These are phyloP conservation scores for Artemia franciscana DNA, from an alignment of 1,140 invertebrate species.

Conservation along the genomic window DNA sequence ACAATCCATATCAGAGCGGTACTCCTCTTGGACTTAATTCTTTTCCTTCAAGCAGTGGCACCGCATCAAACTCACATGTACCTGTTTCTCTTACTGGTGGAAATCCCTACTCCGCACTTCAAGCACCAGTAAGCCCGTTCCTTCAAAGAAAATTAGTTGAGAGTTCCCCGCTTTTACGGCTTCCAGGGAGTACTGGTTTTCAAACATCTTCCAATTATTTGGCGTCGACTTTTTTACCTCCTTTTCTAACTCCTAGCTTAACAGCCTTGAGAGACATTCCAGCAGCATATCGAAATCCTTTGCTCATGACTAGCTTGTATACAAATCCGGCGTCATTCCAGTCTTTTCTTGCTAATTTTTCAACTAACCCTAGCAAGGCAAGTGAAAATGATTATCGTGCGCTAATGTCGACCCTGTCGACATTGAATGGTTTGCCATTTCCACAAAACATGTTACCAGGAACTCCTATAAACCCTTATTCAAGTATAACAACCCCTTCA, in stretches of 20 bases:
- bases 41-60: not conserved
- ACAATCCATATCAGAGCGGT: slow-evolving; percentile 48
- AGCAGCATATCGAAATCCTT: slow-evolving; percentile 10
- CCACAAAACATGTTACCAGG: slow-evolving; percentile 25
- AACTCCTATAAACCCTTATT: slow-evolving; percentile 10
- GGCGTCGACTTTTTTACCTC: not conserved
- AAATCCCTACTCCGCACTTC: slow-evolving; percentile 3
- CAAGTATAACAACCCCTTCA: slow-evolving; percentile 15
- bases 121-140: slow-evolving; percentile 8
- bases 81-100: slow-evolving; percentile 4
- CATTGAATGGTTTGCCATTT: slow-evolving; percentile 19
- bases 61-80: not conserved
- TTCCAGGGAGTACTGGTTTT: not conserved
- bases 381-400: slow-evolving; percentile 18
- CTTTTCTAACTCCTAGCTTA: slow-evolving; percentile 9
- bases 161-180: not conserved
- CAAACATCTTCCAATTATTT: not conserved
- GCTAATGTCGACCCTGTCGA: slow-evolving; percentile 13
- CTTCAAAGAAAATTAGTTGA: slow-evolving; percentile 10
- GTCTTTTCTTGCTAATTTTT: slow-evolving; percentile 53
- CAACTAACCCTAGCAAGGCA: slow-evolving; percentile 31
- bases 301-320: slow-evolving; percentile 11
- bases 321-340: slow-evolving; percentile 44
- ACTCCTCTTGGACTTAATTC: not conserved
- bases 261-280: slow-evolving; percentile 14